Evolutionary conservation across 2,888 invertebrate species (phyloP), one percentile per base, ranked within the genome.

Genomic region (Candidula unifasciata): DNA sequence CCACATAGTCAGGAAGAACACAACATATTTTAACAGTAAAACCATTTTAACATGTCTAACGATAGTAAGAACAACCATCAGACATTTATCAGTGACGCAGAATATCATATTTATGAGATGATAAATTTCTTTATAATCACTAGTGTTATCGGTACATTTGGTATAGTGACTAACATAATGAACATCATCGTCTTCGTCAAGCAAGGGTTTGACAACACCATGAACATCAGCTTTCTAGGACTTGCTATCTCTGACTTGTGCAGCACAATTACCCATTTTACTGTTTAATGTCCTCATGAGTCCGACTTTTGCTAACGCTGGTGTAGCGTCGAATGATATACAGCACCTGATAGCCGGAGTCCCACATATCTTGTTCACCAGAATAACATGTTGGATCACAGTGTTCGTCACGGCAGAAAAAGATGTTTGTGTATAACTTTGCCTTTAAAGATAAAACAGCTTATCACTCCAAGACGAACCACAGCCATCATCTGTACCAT

Each of bases 201-300:
- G 33, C 30, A 68, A 13, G 30, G 68, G 2, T 68, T 68, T 16
- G 18, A 68, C 5, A 6, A 44, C 6, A 44, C 44, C 6, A 44
- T 44, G 44, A 44, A 44, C 44, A 44, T 44, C 13, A 44, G 8
- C 6, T 13, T 44, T 13, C 13, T 44, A 6, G 44, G 8, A 13
- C 44, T 44, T 10, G 6, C 44, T 13, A 13, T 44, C 44, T 44
- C 44, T 13, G 44, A 44, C 44, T 13, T 79, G 37, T 79, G 66
- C 30, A 79, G 79, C 37, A 37, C 68, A 3, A 2, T 79, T 5
- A 79, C 79, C 3, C 52, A n/a, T 79, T 18, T 30, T 68, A 35
- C 68, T 66, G 79, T 6, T 13, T 10, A 13, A 10, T 44, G 13
- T 44, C 13, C 13, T 6, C 13, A 13, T 44, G 8, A 44, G 13